These are phyloP conservation scores for Elachura formosa DNA, from an alignment of 2,113 vertebrate genomes.

Conservation along the genomic window DNA sequence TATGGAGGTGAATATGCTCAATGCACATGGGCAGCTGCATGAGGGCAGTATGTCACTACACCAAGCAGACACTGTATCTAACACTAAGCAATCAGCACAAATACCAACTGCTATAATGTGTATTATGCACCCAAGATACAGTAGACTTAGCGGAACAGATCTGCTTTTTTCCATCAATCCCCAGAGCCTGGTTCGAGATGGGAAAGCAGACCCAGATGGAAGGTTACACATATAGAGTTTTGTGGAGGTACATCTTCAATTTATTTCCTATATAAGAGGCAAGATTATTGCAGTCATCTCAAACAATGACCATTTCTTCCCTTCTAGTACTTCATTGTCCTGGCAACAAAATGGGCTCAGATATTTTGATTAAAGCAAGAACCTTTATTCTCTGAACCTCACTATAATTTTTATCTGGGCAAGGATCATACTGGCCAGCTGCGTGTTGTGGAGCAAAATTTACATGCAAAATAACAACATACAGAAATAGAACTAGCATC, in stretches of 20 bases:
- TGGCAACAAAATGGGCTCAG: not conserved
- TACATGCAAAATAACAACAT: not conserved
- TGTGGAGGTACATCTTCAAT: not conserved
- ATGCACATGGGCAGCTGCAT: not conserved
- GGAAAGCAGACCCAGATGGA: not conserved
- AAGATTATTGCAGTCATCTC: not conserved
- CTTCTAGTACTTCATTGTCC: not conserved
- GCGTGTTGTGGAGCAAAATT: fast-evolving
- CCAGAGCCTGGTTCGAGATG: fast-evolving
- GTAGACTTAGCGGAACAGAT: not conserved
- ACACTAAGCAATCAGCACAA: not conserved
- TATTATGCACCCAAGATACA: not conserved
- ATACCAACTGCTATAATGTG: not conserved
- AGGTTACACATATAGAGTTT: not conserved
- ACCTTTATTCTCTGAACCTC: not conserved
- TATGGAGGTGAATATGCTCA: not conserved
- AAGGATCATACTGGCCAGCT: not conserved
- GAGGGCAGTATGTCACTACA: not conserved
- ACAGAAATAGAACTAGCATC: not conserved
- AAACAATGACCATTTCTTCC: not conserved
- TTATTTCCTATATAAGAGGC: not conserved
- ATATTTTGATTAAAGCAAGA: not conserved
- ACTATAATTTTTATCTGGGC: not conserved
- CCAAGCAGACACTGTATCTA: not conserved
- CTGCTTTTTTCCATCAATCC: not conserved